Evolutionary conservation across 2,888 invertebrate genomes (phyloP).

Genomic region (Mesochorus sp.): DNA sequence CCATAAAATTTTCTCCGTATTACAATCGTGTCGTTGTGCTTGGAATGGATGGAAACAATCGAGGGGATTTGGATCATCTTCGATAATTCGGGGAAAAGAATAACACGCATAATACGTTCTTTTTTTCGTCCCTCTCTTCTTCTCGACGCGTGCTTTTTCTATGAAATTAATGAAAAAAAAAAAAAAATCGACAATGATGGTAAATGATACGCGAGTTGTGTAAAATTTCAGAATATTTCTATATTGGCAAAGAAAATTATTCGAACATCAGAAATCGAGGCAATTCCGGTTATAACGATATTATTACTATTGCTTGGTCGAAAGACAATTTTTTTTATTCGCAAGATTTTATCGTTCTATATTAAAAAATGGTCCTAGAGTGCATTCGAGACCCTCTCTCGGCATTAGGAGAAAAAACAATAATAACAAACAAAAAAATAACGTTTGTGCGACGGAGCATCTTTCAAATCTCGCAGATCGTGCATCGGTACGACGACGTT

Average conservation of each 20-base stretch:
- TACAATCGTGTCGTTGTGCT: no score
- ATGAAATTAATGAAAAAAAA: neutral
- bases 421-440: neutral
- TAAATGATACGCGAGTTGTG: neutral
- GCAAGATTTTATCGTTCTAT: no score
- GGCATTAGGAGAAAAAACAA: neutral
- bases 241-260: no score
- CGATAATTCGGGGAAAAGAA: no score
- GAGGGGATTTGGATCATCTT: no score
- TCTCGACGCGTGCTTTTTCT: neutral
- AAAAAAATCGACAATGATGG: neutral
- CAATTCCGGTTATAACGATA: no score
- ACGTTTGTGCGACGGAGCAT: slow-evolving; percentile 36
- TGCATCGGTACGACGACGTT: neutral
- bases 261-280: no score
- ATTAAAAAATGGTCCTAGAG: no score
- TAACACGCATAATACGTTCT: slow-evolving; percentile 6
- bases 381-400: neutral
- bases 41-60: no score
- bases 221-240: neutral
- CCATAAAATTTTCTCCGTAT: no score
- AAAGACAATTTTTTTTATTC: no score
- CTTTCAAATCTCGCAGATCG: slow-evolving; percentile 17
- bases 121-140: neutral
- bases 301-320: no score